Conservation (phyloP, 2,113 vertebrate species). For the Hippoglossus stenolepis region DNA sequence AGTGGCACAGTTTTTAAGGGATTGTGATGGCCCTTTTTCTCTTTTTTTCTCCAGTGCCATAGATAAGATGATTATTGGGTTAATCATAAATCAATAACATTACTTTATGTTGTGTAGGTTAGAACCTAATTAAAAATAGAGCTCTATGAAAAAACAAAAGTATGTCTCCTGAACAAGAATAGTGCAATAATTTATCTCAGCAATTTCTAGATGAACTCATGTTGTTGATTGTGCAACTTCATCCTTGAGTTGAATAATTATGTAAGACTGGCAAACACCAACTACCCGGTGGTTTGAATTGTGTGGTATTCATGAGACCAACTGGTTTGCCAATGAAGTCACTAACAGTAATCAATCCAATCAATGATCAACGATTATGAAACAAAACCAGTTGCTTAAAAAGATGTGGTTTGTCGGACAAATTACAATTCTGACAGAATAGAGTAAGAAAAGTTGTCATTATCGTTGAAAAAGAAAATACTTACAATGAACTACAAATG, state of each 20-base stretch:
- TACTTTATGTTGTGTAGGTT: too few species aligned
- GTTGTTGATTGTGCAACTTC: too few species aligned
- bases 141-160: too few species aligned
- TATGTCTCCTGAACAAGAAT: background rate
- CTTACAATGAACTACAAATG: slow-evolving; percentile 65
- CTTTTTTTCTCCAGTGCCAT: background rate
- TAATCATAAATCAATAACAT: background rate
- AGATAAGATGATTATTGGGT: background rate
- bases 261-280: too few species aligned
- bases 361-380: slow-evolving; percentile 30
- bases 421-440: slow-evolving; percentile 45
- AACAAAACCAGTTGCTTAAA: slow-evolving; percentile 9
- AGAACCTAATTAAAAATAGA: too few species aligned
- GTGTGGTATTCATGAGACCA: too few species aligned
- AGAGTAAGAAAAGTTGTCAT: slow-evolving; percentile 57
- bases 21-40: background rate
- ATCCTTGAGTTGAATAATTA: too few species aligned
- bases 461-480: slow-evolving; percentile 57
- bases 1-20: background rate
- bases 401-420: slow-evolving; percentile 53
- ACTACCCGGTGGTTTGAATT: too few species aligned
- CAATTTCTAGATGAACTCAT: too few species aligned
- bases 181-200: too few species aligned
- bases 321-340: background rate
- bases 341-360: background rate